phyloP scores from a whole-genome alignment of 2,888 invertebrate genomes.

The Capitulum mitella region DNA sequence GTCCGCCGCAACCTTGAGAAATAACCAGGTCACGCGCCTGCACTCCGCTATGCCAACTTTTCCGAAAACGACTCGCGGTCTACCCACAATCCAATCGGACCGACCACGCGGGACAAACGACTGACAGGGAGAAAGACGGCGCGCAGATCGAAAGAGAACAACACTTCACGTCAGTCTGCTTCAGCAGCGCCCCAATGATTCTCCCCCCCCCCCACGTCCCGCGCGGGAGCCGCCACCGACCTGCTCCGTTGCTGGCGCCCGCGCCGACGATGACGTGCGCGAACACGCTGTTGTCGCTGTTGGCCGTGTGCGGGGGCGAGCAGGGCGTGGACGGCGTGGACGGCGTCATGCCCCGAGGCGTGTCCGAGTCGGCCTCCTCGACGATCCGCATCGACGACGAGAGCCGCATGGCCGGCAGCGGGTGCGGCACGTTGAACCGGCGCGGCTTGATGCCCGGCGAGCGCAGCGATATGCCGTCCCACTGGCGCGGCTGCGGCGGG shows the following conservation, averaged over 20 bases:
- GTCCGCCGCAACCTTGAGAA: too few relatives aligned
- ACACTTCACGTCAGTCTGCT: too few relatives aligned
- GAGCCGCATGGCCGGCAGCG: constrained; percentile 42
- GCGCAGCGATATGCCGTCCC: constrained; percentile 77
- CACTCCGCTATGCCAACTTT: too few relatives aligned
- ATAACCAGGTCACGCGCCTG: too few relatives aligned
- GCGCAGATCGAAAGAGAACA: too few relatives aligned
- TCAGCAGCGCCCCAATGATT: too few relatives aligned
- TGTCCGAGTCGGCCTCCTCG: constrained; percentile 41
- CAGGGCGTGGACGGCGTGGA: constrained; percentile 46
- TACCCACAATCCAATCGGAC: too few relatives aligned
- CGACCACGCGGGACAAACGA: too few relatives aligned
- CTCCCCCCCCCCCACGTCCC: too few relatives aligned
- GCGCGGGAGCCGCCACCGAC: too few relatives aligned
- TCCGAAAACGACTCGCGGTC: too few relatives aligned
- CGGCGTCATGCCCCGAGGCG: constrained; percentile 44
- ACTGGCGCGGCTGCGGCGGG: constrained; percentile 41
- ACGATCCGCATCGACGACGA: constrained; percentile 29
- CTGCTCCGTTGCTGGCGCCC: constrained; percentile 31
- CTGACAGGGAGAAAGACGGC: too few relatives aligned
- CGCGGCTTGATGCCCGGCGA: constrained; percentile 80
- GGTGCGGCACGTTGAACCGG: constrained; percentile 47
- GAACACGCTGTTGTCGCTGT: constrained; percentile 25
- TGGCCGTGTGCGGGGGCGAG: constrained; percentile 33
- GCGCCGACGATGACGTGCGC: constrained; percentile 28